A percentile compares a stretch with the other conserved stretches of the same genome.
phyloP scores from a whole-genome alignment of 2,888 invertebrate species.

The Nymphalis polychloros region DNA sequence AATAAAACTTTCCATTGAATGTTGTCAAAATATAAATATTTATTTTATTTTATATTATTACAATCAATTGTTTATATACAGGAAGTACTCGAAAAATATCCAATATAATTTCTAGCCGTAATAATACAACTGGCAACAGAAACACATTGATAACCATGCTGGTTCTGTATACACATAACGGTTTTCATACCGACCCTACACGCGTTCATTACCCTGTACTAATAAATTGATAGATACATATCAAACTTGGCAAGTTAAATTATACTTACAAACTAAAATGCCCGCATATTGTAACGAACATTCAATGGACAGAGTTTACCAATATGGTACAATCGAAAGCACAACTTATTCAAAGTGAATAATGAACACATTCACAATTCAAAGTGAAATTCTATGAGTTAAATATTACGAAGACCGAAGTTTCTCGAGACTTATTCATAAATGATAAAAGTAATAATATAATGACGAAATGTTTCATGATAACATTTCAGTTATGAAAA shows the following conservation, averaged over 20 bases:
- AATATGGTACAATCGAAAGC: conserved; percentile 43
- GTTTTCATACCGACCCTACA: not conserved
- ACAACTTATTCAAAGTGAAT: conserved; percentile 41
- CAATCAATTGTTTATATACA: not conserved
- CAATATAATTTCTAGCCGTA: too few species aligned
- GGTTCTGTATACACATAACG: too few species aligned
- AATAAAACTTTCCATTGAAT: conserved; percentile 35
- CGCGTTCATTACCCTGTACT: conserved; percentile 25
- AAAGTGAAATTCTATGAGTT: conserved; percentile 1
- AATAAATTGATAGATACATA: conserved; percentile 2
- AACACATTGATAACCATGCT: too few species aligned
- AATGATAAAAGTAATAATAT: not conserved
- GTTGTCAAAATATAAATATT: conserved; percentile 20
- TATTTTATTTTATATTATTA: not conserved
- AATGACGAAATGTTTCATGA: not conserved
- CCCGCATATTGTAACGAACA: conserved; percentile 30
- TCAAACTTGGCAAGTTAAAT: conserved; percentile 31
- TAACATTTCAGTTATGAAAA: not conserved
- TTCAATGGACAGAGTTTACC: conserved; percentile 39
- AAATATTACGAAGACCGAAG: not conserved
- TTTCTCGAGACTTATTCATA: not conserved
- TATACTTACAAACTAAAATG: conserved; percentile 8
- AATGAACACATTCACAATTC: conserved; percentile 43
- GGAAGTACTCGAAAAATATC: not conserved
- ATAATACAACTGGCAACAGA: too few species aligned